These are phyloP conservation scores for Galago senegalensis DNA, from an alignment of 2,797 vertebrate species.

Conservation along the genomic window DNA sequence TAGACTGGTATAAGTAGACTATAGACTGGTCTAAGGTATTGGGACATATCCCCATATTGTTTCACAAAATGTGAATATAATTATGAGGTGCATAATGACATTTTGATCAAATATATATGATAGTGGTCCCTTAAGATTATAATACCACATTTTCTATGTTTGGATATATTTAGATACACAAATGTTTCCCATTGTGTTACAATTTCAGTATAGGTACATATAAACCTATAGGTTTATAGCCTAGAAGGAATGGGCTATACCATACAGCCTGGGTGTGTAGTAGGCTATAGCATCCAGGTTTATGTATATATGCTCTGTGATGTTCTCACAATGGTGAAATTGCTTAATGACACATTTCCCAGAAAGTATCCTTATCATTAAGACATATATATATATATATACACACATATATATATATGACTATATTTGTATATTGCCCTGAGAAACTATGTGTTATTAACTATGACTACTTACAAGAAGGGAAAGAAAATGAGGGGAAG, in stretches of 20 bases:
- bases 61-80: not conserved
- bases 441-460: not conserved
- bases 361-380: not conserved
- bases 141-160: not conserved
- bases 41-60: not conserved
- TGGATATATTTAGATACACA: not conserved
- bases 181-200: not conserved
- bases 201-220: not conserved
- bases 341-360: not conserved
- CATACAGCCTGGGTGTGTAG: not conserved
- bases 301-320: not conserved
- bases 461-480: not conserved
- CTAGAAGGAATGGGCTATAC: not conserved
- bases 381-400: not conserved
- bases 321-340: not conserved
- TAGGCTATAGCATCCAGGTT: not conserved
- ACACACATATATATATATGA: not conserved
- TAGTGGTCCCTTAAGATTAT: not conserved
- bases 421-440: not conserved
- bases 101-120: not conserved
- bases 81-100: no score
- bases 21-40: not conserved
- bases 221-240: not conserved
- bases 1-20: not conserved
- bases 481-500: not conserved